Evolutionary conservation across 2,888 invertebrate genomes (phyloP).

Genomic region (Nephrocerus scutellatus): DNA sequence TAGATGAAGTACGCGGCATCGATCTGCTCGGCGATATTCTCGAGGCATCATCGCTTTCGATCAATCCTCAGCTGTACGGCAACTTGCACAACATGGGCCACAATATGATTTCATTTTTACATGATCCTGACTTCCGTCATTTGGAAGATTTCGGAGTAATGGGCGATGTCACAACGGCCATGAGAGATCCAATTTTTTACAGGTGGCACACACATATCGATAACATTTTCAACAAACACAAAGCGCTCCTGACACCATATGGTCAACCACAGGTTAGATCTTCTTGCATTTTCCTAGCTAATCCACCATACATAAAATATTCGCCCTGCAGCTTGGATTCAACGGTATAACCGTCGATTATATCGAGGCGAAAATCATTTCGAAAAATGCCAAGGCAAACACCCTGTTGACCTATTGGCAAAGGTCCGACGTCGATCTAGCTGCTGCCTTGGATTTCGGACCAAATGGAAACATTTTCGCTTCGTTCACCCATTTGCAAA

Average conservation of each 20-base stretch:
- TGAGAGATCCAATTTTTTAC: constrained; percentile 82
- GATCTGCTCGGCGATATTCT: constrained; percentile 72
- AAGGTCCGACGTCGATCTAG: constrained; percentile 70
- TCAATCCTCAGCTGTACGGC: constrained; percentile 65
- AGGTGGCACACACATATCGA: constrained; percentile 77
- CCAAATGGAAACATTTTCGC: constrained; percentile 64
- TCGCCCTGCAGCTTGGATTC: constrained; percentile 30
- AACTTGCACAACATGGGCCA: constrained; percentile 79
- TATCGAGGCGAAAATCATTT: constrained; percentile 29
- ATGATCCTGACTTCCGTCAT: constrained; percentile 66
- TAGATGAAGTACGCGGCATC: constrained; percentile 56
- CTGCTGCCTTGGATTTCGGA: constrained; percentile 73
- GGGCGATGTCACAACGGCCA: constrained; percentile 74
- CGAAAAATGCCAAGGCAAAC: constrained; percentile 47
- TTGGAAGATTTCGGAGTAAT: constrained; percentile 72
- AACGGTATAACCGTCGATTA: constrained; percentile 28
- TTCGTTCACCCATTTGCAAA: constrained; percentile 71
- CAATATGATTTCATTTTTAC: constrained; percentile 64
- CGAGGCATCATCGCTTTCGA: constrained; percentile 62
- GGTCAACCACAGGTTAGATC: constrained; percentile 46
- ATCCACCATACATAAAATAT: too few relatives aligned
- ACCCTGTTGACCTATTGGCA: constrained; percentile 68
- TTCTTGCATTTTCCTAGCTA: background rate
- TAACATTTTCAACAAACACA: constrained; percentile 65
- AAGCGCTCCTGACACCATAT: constrained; percentile 56